Evolutionary conservation across 2,797 vertebrate genomes (phyloP).

Genomic region (Eulemur rubriventer): DNA sequence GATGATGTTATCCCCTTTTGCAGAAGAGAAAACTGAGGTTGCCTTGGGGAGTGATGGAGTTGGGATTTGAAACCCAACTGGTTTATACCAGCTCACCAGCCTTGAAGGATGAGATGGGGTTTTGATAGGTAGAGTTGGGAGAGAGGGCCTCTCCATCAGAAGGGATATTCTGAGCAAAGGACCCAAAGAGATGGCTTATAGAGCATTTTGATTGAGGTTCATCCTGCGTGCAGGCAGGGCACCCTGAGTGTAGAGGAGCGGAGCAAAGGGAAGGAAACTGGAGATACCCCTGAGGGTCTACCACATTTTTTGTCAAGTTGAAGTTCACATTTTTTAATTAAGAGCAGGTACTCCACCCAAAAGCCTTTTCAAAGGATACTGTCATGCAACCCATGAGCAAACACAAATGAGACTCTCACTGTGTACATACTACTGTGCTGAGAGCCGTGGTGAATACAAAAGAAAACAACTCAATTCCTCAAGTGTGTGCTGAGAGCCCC

Average conservation of each 20-base stretch:
- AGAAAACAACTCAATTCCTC: background rate
- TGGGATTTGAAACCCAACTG: background rate
- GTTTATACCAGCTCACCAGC: background rate
- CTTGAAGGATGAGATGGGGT: background rate
- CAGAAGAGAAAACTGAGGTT: conserved; percentile 43
- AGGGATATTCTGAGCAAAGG: background rate
- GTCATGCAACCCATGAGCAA: background rate
- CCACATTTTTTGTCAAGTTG: background rate
- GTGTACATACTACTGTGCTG: background rate
- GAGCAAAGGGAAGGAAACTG: background rate
- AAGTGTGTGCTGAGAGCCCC: conserved; percentile 1
- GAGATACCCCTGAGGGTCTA: background rate
- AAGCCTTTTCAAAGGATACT: conserved; percentile 28
- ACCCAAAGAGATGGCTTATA: background rate
- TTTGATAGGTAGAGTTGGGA: background rate
- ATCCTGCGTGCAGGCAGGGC: background rate
- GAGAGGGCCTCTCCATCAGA: background rate
- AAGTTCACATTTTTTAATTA: conserved; percentile 27
- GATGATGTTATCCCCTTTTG: background rate
- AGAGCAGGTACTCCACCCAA: background rate
- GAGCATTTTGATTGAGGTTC: background rate
- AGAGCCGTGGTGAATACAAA: background rate
- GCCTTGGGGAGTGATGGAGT: background rate
- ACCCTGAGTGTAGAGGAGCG: background rate
- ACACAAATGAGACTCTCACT: background rate